Percentiles rank a stretch among this genome's conserved stretches.
These are phyloP conservation scores for Acleris literana DNA, from an alignment of 2,888 invertebrate species.

Conservation along the genomic window DNA sequence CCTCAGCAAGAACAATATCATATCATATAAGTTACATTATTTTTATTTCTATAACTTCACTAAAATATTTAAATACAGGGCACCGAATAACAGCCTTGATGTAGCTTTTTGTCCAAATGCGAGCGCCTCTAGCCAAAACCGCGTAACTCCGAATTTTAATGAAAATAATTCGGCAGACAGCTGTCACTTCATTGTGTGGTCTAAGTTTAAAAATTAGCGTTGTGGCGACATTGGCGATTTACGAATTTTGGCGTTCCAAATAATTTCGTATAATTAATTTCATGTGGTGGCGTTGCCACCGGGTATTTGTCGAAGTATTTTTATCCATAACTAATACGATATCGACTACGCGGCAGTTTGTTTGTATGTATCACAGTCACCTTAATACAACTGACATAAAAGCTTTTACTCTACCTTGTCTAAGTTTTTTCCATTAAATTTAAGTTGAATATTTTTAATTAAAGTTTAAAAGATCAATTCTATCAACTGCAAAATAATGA, in stretches of 20 bases:
- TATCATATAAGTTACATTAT: too few species aligned
- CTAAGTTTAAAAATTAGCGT: conserved; percentile 36
- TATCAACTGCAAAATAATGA: too few species aligned
- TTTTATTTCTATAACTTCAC: too few species aligned
- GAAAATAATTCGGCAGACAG: conserved; percentile 47
- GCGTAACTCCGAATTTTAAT: conserved; percentile 33
- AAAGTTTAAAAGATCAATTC: too few species aligned
- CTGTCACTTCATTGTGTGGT: conserved; percentile 60
- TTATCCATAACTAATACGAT: conserved; percentile 4
- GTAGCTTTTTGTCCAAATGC: conserved; percentile 15
- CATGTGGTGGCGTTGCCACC: conserved; percentile 44
- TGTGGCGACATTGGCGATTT: conserved; percentile 32
- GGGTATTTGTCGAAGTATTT: conserved; percentile 31
- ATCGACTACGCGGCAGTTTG: background rate
- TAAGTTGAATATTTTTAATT: too few species aligned
- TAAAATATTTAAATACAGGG: background rate
- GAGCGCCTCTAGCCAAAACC: conserved; percentile 33
- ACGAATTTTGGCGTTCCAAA: conserved; percentile 42
- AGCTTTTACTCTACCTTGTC: too few species aligned
- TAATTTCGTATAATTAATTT: conserved; percentile 50
- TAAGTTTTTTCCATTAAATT: too few species aligned
- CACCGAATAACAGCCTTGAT: conserved; percentile 3
- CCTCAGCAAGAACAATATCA: too few species aligned
- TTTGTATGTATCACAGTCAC: background rate
- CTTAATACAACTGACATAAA: too few species aligned